Base-by-base conservation (phyloP, 2,888 invertebrate genomes). In the Pammene fasciana region DNA sequence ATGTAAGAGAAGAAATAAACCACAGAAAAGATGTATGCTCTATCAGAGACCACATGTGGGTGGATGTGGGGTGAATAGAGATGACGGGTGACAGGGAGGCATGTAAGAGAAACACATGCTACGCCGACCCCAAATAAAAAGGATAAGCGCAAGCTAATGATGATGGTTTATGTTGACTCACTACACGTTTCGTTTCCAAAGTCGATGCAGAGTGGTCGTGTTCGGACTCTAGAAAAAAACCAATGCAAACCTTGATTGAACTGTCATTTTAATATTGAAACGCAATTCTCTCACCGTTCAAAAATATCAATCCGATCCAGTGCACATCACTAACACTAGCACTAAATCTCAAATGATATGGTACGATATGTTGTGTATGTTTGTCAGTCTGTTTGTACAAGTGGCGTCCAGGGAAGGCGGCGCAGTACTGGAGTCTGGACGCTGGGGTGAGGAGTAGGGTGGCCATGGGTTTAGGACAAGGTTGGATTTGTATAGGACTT, bases 401-500 rank as follows among this genome's bases (percentile, higher is more conserved):
- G 70, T 68, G 71, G 73, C 73, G 71, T 71, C 75, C 75, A 62
- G 43, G 62, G 70, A 73, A 72, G 72, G 75, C 79, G 78, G 72
- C 75, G 73, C 73, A 71, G 73, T 72, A 79, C 80, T 78, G 79
- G 76, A 72, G 70, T 71, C 72, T 72, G 70, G 71, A 60, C 67
- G 54, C 10, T 74, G 76, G 78, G 76, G 78, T 74, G 76, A 79
- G 77, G 70, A 60, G 16, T 71, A 74, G 77, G 74, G 82, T 75
- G 78, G 62, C 81, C 68, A 80, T 43, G 71, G 13, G 14, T 55
- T 61, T 0, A 61, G 75, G 57, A 45, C 11, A n/a, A n/a, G 5
- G 41, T 14, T 3, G 9, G 10, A 13, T 9, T 11, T 55, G 38
- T 38, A 7, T 38, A 9, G 38, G 38, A 38, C 38, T 26, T 26